Conservation (phyloP, 2,888 invertebrate species). For the Dasypolia templi region DNA sequence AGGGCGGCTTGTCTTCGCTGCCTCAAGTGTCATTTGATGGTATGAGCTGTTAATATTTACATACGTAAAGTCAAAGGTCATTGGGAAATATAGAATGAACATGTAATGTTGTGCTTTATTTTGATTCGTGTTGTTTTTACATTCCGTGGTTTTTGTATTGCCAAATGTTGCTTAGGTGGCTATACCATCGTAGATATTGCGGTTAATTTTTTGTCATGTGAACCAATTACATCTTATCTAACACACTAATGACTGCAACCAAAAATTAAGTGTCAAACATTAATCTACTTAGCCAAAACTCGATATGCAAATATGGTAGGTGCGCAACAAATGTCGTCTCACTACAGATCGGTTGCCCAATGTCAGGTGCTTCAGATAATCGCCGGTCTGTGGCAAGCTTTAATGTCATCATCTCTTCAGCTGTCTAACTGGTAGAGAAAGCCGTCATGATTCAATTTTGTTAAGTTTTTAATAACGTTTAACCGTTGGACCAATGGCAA, state of each 20-base stretch:
- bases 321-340: constrained; percentile 40
- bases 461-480: constrained; percentile 62
- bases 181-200: too few relatives aligned
- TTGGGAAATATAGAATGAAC: constrained; percentile 28
- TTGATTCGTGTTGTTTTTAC: constrained; percentile 16
- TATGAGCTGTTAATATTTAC: constrained; percentile 60
- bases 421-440: constrained; percentile 77
- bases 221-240: constrained; percentile 31
- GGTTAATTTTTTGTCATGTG: too few relatives aligned
- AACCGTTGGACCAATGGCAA: constrained; percentile 49
- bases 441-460: constrained; percentile 73
- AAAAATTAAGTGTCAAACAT: constrained; percentile 38
- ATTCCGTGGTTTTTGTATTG: constrained; percentile 1
- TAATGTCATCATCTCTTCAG: constrained; percentile 77
- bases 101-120: constrained; percentile 46
- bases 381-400: constrained; percentile 57
- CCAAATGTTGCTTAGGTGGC: neutral
- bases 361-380: constrained; percentile 61
- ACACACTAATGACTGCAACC: constrained; percentile 27
- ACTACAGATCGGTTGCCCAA: constrained; percentile 47
- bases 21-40: constrained; percentile 58
- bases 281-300: constrained; percentile 60
- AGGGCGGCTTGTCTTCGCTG: constrained; percentile 52
- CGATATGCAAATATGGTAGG: constrained; percentile 62
- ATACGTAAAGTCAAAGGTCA: constrained; percentile 45